Percentiles rank a stretch among this genome's conserved stretches.
These are phyloP conservation scores for Pediacus dermestoides DNA, from an alignment of 2,888 invertebrate genomes.

Conservation along the genomic window DNA sequence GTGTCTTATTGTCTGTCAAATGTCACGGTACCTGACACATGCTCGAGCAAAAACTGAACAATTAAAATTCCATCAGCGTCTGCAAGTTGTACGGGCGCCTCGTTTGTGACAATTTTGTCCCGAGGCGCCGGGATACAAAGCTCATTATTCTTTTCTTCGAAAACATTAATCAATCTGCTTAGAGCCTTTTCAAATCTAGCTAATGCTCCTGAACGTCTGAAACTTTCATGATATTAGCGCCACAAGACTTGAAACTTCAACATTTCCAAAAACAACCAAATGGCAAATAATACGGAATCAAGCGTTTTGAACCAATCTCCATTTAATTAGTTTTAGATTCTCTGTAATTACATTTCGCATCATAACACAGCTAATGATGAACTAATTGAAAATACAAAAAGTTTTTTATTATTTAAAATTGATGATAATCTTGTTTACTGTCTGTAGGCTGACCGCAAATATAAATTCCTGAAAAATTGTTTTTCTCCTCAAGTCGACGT, in stretches of 20 bases:
- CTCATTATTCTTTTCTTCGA: slow-evolving; percentile 40
- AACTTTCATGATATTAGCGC: slow-evolving; percentile 27
- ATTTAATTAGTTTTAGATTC: slow-evolving; percentile 4
- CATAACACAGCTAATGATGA: no score
- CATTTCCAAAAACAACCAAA: no score
- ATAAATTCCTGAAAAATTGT: slow-evolving; percentile 1
- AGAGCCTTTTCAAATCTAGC: slow-evolving; percentile 26
- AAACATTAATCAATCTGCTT: slow-evolving; percentile 40
- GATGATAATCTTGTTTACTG: not conserved
- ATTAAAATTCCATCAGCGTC: slow-evolving; percentile 41
- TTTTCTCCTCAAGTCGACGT: not conserved
- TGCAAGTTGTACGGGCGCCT: slow-evolving; percentile 25
- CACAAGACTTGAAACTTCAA: no score
- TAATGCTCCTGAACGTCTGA: slow-evolving; percentile 25
- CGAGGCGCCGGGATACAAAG: slow-evolving; percentile 35
- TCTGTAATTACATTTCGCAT: no score
- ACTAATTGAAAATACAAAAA: no score
- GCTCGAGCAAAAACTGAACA: slow-evolving; percentile 32
- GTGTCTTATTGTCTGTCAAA: no score
- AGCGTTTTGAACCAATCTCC: not conserved
- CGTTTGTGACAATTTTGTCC: slow-evolving; percentile 37
- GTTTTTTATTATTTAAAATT: no score
- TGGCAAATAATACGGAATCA: slow-evolving; percentile 3
- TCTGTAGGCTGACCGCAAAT: not conserved
- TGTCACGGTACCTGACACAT: slow-evolving; percentile 24